Evolutionary conservation across 2,113 vertebrate genomes (phyloP).

Genomic region (Apodemus speciosus): DNA sequence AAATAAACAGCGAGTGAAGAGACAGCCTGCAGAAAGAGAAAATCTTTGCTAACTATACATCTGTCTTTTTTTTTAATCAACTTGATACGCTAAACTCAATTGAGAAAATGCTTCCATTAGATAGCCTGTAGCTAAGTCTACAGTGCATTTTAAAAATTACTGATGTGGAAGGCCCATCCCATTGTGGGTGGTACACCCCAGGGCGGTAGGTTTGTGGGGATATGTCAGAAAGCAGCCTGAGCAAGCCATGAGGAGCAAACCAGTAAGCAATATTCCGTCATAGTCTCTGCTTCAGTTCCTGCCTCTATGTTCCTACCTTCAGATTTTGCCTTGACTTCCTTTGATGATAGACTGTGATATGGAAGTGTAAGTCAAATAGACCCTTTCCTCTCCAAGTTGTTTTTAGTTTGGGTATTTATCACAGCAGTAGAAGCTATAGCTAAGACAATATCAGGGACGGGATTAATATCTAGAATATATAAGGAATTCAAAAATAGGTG

Average conservation of each 20-base stretch:
- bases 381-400: background rate
- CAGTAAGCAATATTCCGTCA: background rate
- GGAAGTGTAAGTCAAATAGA: background rate
- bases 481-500: background rate
- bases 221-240: background rate
- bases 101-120: background rate
- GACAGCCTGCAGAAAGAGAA: background rate
- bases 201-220: background rate
- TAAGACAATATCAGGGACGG: background rate
- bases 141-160: background rate
- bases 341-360: background rate
- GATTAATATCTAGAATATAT: background rate
- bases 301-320: background rate
- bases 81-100: background rate
- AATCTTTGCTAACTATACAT: too few species aligned
- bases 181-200: background rate
- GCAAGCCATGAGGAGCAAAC: background rate
- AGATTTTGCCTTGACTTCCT: background rate
- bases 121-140: background rate
- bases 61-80: background rate
- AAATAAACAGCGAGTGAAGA: background rate
- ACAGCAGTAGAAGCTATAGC: background rate
- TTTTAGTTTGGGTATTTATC: background rate
- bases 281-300: background rate
- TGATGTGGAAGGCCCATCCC: background rate